phyloP scores from a whole-genome alignment of 2,888 invertebrate species.

The Nomada fucata region DNA sequence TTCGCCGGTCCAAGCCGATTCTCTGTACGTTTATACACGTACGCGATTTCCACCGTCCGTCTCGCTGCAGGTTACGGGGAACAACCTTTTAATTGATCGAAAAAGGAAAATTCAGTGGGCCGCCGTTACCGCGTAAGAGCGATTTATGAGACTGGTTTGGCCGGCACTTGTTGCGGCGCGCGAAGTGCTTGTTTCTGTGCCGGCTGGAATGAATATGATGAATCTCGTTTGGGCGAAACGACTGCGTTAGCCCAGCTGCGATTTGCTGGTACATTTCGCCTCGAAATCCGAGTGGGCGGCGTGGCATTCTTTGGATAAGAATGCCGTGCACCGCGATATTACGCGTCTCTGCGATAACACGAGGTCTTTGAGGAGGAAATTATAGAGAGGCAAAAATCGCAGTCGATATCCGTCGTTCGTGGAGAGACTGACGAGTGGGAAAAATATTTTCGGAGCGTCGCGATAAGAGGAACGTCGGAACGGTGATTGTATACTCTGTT shows the following conservation, averaged over 20 bases:
- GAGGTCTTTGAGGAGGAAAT: too few relatives aligned
- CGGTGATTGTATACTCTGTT: too few relatives aligned
- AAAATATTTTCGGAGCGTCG: too few relatives aligned
- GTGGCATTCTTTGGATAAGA: too few relatives aligned
- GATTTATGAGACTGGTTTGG: conserved; percentile 35
- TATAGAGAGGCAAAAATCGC: too few relatives aligned
- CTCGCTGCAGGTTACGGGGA: neutral
- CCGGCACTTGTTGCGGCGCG: conserved; percentile 25
- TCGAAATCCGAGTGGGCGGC: too few relatives aligned
- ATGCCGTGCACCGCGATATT: neutral
- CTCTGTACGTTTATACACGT: neutral
- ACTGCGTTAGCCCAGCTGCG: neutral
- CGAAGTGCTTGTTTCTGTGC: conserved; percentile 18
- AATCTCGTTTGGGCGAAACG: conserved; percentile 8
- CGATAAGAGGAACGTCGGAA: too few relatives aligned
- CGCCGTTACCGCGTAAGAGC: neutral
- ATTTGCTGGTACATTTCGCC: too few relatives aligned
- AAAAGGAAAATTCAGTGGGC: conserved; percentile 33
- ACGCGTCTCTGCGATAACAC: too few relatives aligned
- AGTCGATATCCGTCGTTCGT: too few relatives aligned
- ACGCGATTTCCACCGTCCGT: conserved; percentile 12
- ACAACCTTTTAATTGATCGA: conserved; percentile 36
- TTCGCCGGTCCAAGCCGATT: neutral
- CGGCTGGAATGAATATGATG: conserved; percentile 5
- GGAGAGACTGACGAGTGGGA: too few relatives aligned